These are phyloP conservation scores for Porites lobata DNA, from an alignment of 92 coral and sea anemone genomes.

Conservation along the genomic window DNA sequence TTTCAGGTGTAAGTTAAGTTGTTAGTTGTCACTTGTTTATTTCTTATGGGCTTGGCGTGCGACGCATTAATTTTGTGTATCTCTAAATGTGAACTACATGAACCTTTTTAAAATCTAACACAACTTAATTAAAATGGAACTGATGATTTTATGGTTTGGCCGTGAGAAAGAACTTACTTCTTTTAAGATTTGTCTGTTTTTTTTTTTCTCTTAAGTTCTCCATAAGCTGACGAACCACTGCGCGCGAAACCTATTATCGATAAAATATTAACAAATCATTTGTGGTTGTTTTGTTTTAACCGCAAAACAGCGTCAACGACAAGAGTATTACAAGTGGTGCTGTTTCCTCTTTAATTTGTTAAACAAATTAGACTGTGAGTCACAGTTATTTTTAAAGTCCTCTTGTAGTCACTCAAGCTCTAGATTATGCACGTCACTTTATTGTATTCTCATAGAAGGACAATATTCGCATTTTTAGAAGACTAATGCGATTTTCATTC, in stretches of 20 bases:
- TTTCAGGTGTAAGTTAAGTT: no score
- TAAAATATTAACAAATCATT: background rate
- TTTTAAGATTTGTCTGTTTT: background rate
- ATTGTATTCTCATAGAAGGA: background rate
- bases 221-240: background rate
- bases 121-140: no score
- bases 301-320: background rate
- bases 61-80: no score
- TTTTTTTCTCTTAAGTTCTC: no score
- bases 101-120: no score
- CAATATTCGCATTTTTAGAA: background rate
- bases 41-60: no score
- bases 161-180: no score
- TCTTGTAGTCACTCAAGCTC: background rate
- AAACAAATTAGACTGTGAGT: background rate
- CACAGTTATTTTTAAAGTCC: background rate
- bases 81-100: no score
- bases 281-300: background rate
- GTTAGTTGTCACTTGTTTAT: no score
- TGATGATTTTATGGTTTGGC: no score
- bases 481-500: background rate
- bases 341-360: background rate
- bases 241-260: background rate
- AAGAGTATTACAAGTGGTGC: background rate
- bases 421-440: no score